phyloP scores from a whole-genome alignment of 2,888 invertebrate species.

The Eupithecia vulgata region DNA sequence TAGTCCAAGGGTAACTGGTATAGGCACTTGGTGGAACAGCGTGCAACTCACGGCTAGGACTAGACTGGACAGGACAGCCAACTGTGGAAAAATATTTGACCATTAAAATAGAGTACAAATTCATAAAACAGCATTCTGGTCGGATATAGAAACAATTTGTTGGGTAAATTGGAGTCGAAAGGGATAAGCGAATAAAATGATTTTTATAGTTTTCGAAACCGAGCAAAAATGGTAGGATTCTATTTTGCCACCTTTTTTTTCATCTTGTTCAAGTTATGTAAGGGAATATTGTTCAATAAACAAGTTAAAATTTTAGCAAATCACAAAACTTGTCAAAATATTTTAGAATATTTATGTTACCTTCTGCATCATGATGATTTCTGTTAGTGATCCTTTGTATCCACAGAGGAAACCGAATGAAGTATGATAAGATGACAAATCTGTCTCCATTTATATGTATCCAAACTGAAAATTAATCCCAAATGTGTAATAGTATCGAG shows the following conservation, averaged over 20 bases:
- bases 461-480: conserved; percentile 74
- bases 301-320: background rate
- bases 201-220: background rate
- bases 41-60: conserved; percentile 67
- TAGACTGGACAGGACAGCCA: conserved; percentile 52
- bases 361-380: conserved; percentile 61
- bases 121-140: background rate
- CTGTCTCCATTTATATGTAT: conserved; percentile 72
- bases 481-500: conserved; percentile 68
- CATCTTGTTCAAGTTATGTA: too few relatives aligned
- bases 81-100: conserved; percentile 25
- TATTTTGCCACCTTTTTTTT: background rate
- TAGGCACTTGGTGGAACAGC: conserved; percentile 62
- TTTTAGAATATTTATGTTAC: conserved; percentile 45
- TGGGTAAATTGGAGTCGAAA: conserved; percentile 2
- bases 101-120: background rate
- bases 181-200: conserved; percentile 1
- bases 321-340: background rate
- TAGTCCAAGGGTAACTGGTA: conserved; percentile 48
- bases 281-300: too few relatives aligned
- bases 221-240: background rate
- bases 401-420: conserved; percentile 43
- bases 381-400: conserved; percentile 33
- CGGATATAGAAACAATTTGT: background rate
- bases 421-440: conserved; percentile 59